phyloP scores from a whole-genome alignment of 2,113 vertebrate species.

The Colius striatus region DNA sequence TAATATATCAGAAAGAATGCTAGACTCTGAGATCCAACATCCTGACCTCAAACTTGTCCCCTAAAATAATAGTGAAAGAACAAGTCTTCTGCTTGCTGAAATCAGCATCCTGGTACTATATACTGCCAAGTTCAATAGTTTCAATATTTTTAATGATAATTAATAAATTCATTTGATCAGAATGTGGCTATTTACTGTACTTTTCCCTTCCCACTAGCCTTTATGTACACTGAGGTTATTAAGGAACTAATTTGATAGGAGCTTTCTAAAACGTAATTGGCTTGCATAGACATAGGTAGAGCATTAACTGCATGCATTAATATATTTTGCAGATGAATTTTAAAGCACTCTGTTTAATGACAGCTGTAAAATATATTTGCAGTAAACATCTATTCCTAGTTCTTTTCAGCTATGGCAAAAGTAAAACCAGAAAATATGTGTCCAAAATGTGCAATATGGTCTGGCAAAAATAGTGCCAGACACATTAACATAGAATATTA shows the following conservation, averaged over 20 bases:
- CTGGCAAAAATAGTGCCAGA: neutral
- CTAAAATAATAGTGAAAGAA: neutral
- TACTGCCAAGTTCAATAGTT: neutral
- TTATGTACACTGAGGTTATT: neutral
- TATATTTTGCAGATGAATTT: neutral
- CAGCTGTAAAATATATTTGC: neutral
- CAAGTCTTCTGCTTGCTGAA: neutral
- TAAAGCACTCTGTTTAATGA: neutral
- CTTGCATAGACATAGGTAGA: neutral
- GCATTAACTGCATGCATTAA: neutral
- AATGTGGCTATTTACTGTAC: neutral
- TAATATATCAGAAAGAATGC: slow-evolving; percentile 1
- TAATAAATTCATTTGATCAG: neutral
- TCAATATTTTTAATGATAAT: neutral
- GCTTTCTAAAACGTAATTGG: neutral
- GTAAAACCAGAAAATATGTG: neutral
- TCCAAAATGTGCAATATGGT: neutral
- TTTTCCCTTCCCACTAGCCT: neutral
- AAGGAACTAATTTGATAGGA: neutral
- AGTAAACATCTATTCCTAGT: neutral
- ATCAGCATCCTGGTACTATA: neutral
- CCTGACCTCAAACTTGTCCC: neutral
- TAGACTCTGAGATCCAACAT: neutral
- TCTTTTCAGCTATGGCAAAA: neutral
- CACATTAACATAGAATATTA: neutral